Evolutionary conservation across 2,888 invertebrate species (phyloP).

Genomic region (Acrobasis suavella): DNA sequence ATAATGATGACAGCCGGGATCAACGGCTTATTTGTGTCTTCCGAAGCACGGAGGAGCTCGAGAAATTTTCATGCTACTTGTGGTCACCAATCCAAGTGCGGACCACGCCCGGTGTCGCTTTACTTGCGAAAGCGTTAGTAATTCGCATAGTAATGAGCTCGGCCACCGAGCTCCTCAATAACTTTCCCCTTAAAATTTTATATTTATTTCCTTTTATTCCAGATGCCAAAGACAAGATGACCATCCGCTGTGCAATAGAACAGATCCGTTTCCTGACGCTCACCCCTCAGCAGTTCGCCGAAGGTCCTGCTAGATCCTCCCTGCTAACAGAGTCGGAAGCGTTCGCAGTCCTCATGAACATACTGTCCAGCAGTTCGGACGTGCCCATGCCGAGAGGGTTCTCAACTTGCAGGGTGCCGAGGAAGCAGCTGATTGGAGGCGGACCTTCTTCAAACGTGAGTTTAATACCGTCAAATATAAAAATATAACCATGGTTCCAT

Average conservation of each 20-base stretch:
- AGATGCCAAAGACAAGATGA: conserved; percentile 51
- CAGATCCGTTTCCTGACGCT: conserved; percentile 91
- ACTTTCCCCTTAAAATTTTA: too few relatives aligned
- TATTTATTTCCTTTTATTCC: neutral
- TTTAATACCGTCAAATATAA: too few relatives aligned
- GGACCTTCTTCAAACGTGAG: conserved; percentile 55
- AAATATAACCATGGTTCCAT: too few relatives aligned
- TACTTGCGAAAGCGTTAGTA: too few relatives aligned
- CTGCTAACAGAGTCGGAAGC: conserved; percentile 89
- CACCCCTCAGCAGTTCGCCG: conserved; percentile 91
- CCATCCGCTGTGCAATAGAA: conserved; percentile 85
- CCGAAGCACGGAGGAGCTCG: too few relatives aligned
- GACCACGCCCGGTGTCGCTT: too few relatives aligned
- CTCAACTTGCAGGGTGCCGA: conserved; percentile 78
- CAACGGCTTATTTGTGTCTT: too few relatives aligned
- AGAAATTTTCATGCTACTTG: too few relatives aligned
- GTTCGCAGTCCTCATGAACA: conserved; percentile 91
- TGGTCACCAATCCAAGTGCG: too few relatives aligned
- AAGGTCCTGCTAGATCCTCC: conserved; percentile 89
- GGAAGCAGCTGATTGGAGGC: conserved; percentile 68
- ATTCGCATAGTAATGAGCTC: too few relatives aligned
- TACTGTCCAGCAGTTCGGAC: conserved; percentile 86
- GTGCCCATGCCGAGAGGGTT: conserved; percentile 89
- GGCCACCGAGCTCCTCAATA: too few relatives aligned
- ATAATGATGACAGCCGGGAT: too few relatives aligned